These are phyloP conservation scores for Cotesia typhae DNA, from an alignment of 1,140 invertebrate species.

Conservation along the genomic window DNA sequence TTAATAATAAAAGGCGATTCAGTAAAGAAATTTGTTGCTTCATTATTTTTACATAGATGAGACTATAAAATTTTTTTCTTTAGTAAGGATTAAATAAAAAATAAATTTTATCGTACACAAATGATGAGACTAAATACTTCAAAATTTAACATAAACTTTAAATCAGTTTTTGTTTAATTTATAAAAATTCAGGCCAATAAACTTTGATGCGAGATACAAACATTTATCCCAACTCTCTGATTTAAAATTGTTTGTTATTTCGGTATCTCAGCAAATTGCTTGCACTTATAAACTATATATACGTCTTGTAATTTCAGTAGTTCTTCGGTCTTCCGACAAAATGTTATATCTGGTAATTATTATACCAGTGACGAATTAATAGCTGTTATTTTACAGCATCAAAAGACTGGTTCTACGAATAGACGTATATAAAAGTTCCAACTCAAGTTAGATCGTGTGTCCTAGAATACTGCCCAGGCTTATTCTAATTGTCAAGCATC, in stretches of 20 bases:
- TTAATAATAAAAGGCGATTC: no score
- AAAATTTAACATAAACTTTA: no score
- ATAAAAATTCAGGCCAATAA: no score
- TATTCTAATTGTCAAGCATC: slow-evolving; percentile 9
- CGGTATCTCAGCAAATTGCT: not conserved
- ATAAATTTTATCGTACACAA: no score
- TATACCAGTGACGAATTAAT: slow-evolving; percentile 25
- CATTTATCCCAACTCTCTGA: not conserved
- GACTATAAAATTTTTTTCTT: no score
- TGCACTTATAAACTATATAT: not conserved
- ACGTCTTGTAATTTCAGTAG: not conserved
- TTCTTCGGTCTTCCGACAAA: not conserved
- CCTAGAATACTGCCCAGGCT: not conserved
- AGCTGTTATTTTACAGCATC: slow-evolving; percentile 20
- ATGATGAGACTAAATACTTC: no score
- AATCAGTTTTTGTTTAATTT: no score
- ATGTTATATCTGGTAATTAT: slow-evolving; percentile 8
- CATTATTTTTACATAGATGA: no score
- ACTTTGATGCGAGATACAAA: not conserved
- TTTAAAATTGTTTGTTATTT: not conserved
- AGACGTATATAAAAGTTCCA: not conserved
- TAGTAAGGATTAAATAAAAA: no score
- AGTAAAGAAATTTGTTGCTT: no score
- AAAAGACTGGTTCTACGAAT: slow-evolving; percentile 11
- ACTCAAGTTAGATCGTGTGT: not conserved